These are phyloP conservation scores for Siniperca undulata DNA, from an alignment of 2,797 vertebrate genomes.

Conservation along the genomic window DNA sequence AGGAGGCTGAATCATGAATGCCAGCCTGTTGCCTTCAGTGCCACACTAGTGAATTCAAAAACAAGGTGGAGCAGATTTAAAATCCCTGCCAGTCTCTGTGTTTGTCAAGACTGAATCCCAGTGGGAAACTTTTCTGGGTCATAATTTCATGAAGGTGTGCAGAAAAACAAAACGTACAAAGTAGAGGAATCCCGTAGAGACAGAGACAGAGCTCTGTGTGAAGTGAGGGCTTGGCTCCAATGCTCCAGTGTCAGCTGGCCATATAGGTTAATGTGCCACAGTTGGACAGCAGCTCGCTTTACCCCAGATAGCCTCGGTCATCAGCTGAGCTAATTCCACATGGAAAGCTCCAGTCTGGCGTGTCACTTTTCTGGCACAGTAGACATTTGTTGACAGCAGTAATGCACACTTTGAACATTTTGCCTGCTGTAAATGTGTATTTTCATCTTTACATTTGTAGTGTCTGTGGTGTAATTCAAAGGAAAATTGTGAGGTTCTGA, in stretches of 20 bases:
- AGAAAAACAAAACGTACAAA: conserved; percentile 58
- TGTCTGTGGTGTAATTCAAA: neutral
- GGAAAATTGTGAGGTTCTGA: neutral
- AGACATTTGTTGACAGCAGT: conserved; percentile 41
- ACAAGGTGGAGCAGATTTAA: conserved; percentile 35
- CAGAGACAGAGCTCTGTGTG: conserved; percentile 30
- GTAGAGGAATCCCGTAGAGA: conserved; percentile 46
- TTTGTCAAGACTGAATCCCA: conserved; percentile 37
- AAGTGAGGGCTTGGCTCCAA: conserved; percentile 46
- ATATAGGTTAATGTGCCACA: conserved; percentile 77
- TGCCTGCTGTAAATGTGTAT: conserved; percentile 11
- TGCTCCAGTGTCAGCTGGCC: conserved; percentile 61
- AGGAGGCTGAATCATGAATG: conserved; percentile 36
- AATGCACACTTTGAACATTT: conserved; percentile 27
- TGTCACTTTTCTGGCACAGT: conserved; percentile 41
- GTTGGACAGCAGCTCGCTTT: conserved; percentile 55
- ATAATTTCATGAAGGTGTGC: conserved; percentile 62
- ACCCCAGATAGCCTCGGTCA: conserved; percentile 53
- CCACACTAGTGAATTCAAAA: conserved; percentile 29
- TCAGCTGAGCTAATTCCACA: conserved; percentile 55
- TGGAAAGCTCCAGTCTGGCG: conserved; percentile 45
- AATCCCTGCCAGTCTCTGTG: conserved; percentile 27
- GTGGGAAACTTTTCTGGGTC: conserved; percentile 63
- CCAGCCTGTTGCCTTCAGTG: conserved; percentile 40
- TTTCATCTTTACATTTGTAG: neutral